Conservation (phyloP, 2,888 invertebrate species). For the Corythucha ciliata region DNA sequence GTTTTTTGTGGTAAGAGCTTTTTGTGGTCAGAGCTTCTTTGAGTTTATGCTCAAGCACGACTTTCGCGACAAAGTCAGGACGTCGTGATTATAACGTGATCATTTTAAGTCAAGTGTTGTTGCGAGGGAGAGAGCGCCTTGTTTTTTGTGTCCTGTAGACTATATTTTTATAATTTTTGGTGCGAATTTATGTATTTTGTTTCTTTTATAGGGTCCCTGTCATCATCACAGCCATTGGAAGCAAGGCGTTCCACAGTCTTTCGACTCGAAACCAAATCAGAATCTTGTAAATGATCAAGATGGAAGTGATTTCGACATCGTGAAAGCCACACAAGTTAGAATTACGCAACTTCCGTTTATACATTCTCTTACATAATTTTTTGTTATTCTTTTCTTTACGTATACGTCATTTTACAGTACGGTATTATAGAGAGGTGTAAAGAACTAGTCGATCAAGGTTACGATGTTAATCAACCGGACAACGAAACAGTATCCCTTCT, state of each 20-base stretch:
- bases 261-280: constrained; percentile 30
- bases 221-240: constrained; percentile 32
- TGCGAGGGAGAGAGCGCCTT: too few species aligned
- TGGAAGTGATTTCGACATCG: constrained; percentile 80
- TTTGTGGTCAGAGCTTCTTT: too few species aligned
- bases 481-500: constrained; percentile 89
- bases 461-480: constrained; percentile 90
- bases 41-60: too few species aligned
- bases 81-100: too few species aligned
- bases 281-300: constrained; percentile 40
- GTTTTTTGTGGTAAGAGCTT: too few species aligned
- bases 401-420: constrained; percentile 49
- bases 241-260: constrained; percentile 30
- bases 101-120: too few species aligned
- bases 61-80: too few species aligned
- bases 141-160: too few species aligned
- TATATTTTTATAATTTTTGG: too few species aligned
- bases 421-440: constrained; percentile 69
- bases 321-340: constrained; percentile 80
- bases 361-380: not conserved
- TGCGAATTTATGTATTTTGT: not conserved
- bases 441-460: constrained; percentile 83
- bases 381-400: not conserved
- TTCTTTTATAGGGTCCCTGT: constrained; percentile 31
- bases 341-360: constrained; percentile 3